phyloP scores from a whole-genome alignment of 2,113 vertebrate genomes.

The Psittacula cyanocephala region DNA sequence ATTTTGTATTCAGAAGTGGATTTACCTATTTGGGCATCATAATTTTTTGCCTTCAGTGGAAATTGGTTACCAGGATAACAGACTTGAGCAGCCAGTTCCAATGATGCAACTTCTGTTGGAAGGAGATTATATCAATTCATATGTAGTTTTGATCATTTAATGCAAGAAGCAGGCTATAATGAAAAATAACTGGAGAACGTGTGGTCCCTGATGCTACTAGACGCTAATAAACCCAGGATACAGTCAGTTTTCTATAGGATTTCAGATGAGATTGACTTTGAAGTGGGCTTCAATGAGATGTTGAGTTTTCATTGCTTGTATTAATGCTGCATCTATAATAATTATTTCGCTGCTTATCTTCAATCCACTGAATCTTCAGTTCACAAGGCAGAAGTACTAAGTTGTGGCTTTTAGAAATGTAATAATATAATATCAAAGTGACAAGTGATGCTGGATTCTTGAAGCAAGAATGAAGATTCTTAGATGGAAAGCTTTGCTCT shows the following conservation, averaged over 20 bases:
- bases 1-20: neutral
- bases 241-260: neutral
- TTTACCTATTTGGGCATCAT: neutral
- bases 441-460: neutral
- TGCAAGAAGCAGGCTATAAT: neutral
- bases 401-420: neutral
- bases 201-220: neutral
- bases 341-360: neutral
- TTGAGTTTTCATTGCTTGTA: neutral
- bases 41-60: neutral
- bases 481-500: neutral
- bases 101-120: neutral
- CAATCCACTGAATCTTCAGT: neutral
- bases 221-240: neutral
- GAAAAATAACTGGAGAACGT: neutral
- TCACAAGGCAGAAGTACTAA: neutral
- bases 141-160: neutral
- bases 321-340: neutral
- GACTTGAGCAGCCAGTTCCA: neutral
- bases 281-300: neutral
- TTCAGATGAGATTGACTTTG: neutral
- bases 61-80: neutral
- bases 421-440: accelerated
- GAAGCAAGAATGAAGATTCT: neutral
- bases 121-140: neutral